A percentile compares a stretch with the other conserved stretches of the same genome.
phyloP scores from a whole-genome alignment of 2,113 vertebrate genomes.

The Pseudolaguvia tuberculata region DNA sequence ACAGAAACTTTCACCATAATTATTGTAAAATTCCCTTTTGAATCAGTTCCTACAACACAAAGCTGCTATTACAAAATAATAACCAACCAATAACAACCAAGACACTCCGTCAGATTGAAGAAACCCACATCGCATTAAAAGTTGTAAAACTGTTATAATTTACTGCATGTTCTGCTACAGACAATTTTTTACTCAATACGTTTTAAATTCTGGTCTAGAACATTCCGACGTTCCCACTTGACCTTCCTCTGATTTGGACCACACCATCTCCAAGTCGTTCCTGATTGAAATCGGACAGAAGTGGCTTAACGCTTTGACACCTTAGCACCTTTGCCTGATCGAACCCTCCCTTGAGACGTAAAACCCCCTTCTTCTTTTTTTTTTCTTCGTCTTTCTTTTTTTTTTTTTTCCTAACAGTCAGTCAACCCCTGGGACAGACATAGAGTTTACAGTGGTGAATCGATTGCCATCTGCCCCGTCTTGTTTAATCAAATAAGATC shows the following conservation, averaged over 20 bases:
- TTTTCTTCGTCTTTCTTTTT: background rate
- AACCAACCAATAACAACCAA: too few relatives aligned
- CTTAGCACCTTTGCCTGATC: slow-evolving; percentile 46
- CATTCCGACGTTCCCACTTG: slow-evolving; percentile 24
- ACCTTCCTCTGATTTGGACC: slow-evolving; percentile 15
- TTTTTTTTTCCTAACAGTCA: slow-evolving; percentile 20
- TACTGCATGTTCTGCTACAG: background rate
- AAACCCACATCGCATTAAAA: background rate
- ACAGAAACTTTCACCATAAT: too few relatives aligned
- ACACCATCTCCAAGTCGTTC: slow-evolving; percentile 35
- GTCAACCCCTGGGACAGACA: slow-evolving; percentile 14
- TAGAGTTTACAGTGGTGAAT: slow-evolving; percentile 53
- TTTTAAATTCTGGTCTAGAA: background rate
- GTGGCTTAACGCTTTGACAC: slow-evolving; percentile 54
- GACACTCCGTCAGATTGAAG: background rate
- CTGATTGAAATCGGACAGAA: slow-evolving; percentile 47
- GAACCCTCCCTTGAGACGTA: slow-evolving; percentile 51
- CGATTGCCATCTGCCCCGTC: slow-evolving; percentile 47
- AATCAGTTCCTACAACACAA: too few relatives aligned
- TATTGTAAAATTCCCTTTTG: too few relatives aligned
- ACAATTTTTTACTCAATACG: background rate
- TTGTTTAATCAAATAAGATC: slow-evolving; percentile 63
- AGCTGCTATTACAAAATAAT: too few relatives aligned
- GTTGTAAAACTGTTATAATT: background rate
- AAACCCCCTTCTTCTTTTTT: slow-evolving; percentile 24